Base-by-base conservation (phyloP, 1,140 invertebrate species). In the Batillaria attramentaria region DNA sequence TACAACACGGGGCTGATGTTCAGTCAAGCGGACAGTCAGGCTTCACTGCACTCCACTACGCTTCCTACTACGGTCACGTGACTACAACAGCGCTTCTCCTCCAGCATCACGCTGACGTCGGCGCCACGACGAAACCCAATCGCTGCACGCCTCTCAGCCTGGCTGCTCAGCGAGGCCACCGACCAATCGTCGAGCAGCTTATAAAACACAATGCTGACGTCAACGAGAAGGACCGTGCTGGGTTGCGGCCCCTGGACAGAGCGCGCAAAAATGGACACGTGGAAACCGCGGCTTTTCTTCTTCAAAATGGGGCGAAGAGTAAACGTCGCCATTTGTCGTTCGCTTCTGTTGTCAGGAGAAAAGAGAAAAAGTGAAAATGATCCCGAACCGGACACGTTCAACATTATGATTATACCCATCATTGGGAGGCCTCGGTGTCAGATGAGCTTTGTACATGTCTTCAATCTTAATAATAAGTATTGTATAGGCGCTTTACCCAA, bases 221-320 rank as follows among this genome's bases (percentile, higher is more conserved):
- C 0, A 91, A 90, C 80, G 90, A 90, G 3, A 84, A 91, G 43
- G 92, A 93, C 81, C 62, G 77, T 24, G 54, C 46, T 50, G 65
- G 57, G 18, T 96, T 96, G 50, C 97, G 96, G 57, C 96, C 96
- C 60, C 91, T 98, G 77, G 90, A 97, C 33, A 96, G 98, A 0
- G 97, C 97, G 18, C 96, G 96, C 0, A 97, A 97, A 85, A 96
- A 97, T 91, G 97, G 97, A 0, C 96, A 98, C 88, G 95, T 96
- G 82, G 95, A 95, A 73, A 97, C 96, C 86, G 96, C 97, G 0
- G 91, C 95, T 75, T 94, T 95, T 77, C 91, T 98, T 43, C 90
- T 98, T 4, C 94, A 96, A 86, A 95, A 95, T 83, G 96, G 96
- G 42, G 96, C 96, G 1, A 95, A 97, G 93, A 96, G 96, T 0